A percentile compares a stretch with the other conserved stretches of the same genome.
phyloP scores from a whole-genome alignment of 1,140 invertebrate species.

The Pantala flavescens region DNA sequence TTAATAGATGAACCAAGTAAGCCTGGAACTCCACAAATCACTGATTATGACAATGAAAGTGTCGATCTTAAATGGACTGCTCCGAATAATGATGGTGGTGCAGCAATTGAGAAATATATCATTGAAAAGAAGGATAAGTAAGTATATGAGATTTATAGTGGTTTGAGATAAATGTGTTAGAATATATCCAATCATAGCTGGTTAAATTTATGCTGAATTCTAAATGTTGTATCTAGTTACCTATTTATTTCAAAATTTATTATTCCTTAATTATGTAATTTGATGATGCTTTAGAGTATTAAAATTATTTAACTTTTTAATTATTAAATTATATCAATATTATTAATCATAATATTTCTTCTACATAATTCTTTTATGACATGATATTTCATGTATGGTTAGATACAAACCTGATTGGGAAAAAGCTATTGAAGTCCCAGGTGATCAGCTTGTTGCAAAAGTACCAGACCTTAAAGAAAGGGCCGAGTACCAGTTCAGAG shows the following conservation, averaged over 20 bases:
- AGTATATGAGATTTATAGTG: no score
- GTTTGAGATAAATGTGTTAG: no score
- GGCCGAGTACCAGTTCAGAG: slow-evolving; percentile 88
- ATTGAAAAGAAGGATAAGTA: slow-evolving; percentile 90
- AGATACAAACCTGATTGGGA: slow-evolving; percentile 65
- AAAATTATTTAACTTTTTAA: no score
- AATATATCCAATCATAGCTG: no score
- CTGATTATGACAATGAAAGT: slow-evolving; percentile 87
- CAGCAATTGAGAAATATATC: slow-evolving; percentile 91
- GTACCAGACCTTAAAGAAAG: slow-evolving; percentile 82
- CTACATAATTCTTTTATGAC: no score
- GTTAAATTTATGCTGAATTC: no score
- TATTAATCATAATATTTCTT: no score
- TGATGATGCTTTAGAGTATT: no score
- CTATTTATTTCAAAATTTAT: no score
- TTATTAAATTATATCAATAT: no score
- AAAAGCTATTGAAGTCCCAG: slow-evolving; percentile 66
- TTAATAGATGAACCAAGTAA: slow-evolving; percentile 64
- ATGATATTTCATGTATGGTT: background rate
- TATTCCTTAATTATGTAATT: no score
- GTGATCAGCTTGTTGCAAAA: slow-evolving; percentile 61
- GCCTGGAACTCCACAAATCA: slow-evolving; percentile 80
- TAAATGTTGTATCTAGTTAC: no score
- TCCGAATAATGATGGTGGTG: slow-evolving; percentile 86
- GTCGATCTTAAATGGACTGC: slow-evolving; percentile 89